Evolutionary conservation across 2,797 vertebrate genomes (phyloP).

Genomic region (Chaetodon trifasciatus): DNA sequence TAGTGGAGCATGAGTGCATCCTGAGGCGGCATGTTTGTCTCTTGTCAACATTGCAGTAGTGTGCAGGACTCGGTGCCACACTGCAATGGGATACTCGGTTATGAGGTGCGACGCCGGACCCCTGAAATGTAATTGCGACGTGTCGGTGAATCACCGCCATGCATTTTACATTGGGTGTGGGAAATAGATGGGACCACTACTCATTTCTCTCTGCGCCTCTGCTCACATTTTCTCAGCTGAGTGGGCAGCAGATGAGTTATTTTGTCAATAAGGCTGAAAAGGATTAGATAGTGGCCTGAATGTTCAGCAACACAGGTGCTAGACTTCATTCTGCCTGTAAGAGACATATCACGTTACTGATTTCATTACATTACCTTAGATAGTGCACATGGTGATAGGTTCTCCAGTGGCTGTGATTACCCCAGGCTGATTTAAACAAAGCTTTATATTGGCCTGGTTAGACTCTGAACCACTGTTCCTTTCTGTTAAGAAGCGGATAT

Average conservation of each 20-base stretch:
- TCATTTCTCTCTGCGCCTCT: conserved; percentile 32
- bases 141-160: conserved; percentile 54
- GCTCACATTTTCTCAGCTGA: conserved; percentile 55
- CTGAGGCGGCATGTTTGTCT: conserved; percentile 46
- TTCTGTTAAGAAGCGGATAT: not conserved
- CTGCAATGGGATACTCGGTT: conserved; percentile 32
- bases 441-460: not conserved
- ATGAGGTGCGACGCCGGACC: conserved; percentile 18
- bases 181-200: conserved; percentile 37
- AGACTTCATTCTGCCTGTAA: conserved; percentile 19
- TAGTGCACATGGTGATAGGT: not conserved
- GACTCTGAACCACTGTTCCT: not conserved
- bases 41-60: conserved; percentile 47
- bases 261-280: conserved; percentile 61
- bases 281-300: conserved; percentile 43
- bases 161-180: conserved; percentile 49
- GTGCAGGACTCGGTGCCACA: conserved; percentile 23
- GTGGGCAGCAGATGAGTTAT: conserved; percentile 58
- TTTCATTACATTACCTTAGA: conserved; percentile 21
- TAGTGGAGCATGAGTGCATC: conserved; percentile 39
- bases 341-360: conserved; percentile 14
- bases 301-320: conserved; percentile 31
- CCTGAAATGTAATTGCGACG: conserved; percentile 58
- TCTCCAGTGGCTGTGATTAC: not conserved
- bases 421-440: not conserved